Base-by-base conservation (phyloP, 2,888 invertebrate genomes). In the Mongoloraphidia duomilia region DNA sequence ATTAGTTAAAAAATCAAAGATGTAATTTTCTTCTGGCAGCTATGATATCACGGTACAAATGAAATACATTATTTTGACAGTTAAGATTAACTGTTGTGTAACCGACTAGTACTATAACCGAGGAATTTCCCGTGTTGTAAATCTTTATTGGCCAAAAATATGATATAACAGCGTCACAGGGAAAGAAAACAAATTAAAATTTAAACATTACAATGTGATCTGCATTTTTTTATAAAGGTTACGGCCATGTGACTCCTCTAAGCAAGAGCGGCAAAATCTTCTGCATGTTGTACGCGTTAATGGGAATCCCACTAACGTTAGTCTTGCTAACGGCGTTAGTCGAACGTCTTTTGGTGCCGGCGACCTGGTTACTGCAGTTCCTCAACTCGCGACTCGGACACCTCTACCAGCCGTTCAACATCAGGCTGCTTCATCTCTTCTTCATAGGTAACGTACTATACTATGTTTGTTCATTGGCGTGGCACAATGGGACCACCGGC, bases 211-310 rank as follows among this genome's bases (percentile, higher is more conserved):
- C 26, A 26, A 42, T 42, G 26, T 42, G 26, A 26, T 26, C 26
- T 6, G 26, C 3, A 39, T 50, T 10, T 49, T 53, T 48, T 55
- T 51, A 58, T 63, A 2, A 68, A 89, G 90, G 91, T 46, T 93
- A 92, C 68, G 92, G 92, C 8, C 86, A 90, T 66, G 86, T 91
- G 47, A 86, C 90, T 0, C 91, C 92, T 0, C 71, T 90, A 12
- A 87, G 89, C 44, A 78, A 84, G 65, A 82, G 80, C 1, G 92
- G 93, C 34, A 91, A 92, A 69, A 69, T 88, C 49, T 91, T 92
- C 72, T 89, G 89, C 68, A 87, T 93, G 65, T 65, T 86, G 47
- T 93, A 88, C 70, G 89, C 90, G 1, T 68, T 86, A 50, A 72
- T 90, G 49, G 86, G 92, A 2, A 91, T 93, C 55, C 93, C 93